phyloP scores from a whole-genome alignment of 1,140 invertebrate genomes.

The Drosophila nasuta region DNA sequence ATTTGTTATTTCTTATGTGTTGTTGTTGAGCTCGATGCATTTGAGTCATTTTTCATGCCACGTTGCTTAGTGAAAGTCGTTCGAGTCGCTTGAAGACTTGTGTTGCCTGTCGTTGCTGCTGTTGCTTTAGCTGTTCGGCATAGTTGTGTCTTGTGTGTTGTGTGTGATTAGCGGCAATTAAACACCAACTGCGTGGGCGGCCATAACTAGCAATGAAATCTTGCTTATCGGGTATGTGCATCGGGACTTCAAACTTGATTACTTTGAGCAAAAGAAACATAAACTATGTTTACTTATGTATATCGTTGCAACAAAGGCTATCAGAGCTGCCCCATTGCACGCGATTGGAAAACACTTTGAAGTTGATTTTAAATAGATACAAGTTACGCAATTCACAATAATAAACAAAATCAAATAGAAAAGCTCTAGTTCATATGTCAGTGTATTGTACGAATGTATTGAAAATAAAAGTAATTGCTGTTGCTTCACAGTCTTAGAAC shows the following conservation, averaged over 20 bases:
- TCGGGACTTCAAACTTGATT: conserved; percentile 4
- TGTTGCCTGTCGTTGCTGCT: conserved; percentile 21
- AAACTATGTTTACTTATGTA: background rate
- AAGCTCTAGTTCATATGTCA: too few species aligned
- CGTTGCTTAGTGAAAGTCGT: conserved; percentile 45
- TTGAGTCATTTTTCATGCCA: conserved; percentile 59
- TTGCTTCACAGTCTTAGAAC: too few species aligned
- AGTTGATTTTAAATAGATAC: too few species aligned
- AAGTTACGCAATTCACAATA: too few species aligned
- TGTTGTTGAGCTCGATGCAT: conserved; percentile 29
- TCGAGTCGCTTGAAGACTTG: conserved; percentile 25
- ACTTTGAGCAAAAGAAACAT: conserved; percentile 4
- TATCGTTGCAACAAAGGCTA: background rate
- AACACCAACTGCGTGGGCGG: conserved; percentile 49
- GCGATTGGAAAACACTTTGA: too few species aligned
- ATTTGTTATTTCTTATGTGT: conserved; percentile 1
- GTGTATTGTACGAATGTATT: too few species aligned
- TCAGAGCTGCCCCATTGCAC: background rate
- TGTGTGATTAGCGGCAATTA: conserved; percentile 68
- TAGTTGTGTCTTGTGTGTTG: conserved; percentile 28
- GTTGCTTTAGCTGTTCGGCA: conserved; percentile 4
- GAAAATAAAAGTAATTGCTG: too few species aligned
- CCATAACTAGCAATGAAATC: conserved; percentile 28
- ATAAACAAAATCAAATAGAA: too few species aligned
- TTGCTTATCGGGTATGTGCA: conserved; percentile 14